Conservation (phyloP, 2,797 vertebrate genomes). For the Brotula barbata region DNA sequence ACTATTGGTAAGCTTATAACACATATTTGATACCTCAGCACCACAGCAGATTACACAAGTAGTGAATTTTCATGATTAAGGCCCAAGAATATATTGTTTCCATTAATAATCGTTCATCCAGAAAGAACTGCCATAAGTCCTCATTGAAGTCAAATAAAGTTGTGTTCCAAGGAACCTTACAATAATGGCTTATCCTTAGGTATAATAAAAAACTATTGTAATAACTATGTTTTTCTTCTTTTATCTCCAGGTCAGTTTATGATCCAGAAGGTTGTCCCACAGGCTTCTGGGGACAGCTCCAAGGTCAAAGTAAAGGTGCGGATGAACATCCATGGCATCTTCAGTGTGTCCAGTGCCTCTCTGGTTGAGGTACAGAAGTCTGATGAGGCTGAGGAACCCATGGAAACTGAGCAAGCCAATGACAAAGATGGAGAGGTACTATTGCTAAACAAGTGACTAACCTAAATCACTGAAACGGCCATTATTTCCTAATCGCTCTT, state of each 20-base stretch:
- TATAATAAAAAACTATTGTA: not conserved
- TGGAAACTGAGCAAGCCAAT: constrained; percentile 89
- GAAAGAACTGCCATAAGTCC: too few species aligned
- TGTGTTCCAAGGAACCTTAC: too few species aligned
- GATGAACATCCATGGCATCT: constrained; percentile 94
- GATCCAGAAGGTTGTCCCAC: constrained; percentile 95
- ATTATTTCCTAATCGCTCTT: not conserved
- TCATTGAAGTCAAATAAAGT: too few species aligned
- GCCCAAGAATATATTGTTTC: too few species aligned
- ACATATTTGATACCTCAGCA: too few species aligned
- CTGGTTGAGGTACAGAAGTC: constrained; percentile 93
- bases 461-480: not conserved
- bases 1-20: constrained; percentile 83
- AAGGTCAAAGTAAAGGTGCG: constrained; percentile 98
- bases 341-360: constrained; percentile 96
- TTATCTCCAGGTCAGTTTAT: constrained; percentile 86
- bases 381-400: constrained; percentile 91
- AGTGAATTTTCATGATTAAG: too few species aligned
- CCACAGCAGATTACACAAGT: too few species aligned
- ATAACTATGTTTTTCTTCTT: not conserved
- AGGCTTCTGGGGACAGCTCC: constrained; percentile 92
- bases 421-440: constrained; percentile 93
- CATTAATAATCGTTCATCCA: too few species aligned
- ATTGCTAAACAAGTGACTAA: rapidly evolving
- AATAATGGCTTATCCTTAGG: not conserved